These are phyloP conservation scores for Drosophila atripex DNA, from an alignment of 2,888 invertebrate genomes.

Conservation along the genomic window DNA sequence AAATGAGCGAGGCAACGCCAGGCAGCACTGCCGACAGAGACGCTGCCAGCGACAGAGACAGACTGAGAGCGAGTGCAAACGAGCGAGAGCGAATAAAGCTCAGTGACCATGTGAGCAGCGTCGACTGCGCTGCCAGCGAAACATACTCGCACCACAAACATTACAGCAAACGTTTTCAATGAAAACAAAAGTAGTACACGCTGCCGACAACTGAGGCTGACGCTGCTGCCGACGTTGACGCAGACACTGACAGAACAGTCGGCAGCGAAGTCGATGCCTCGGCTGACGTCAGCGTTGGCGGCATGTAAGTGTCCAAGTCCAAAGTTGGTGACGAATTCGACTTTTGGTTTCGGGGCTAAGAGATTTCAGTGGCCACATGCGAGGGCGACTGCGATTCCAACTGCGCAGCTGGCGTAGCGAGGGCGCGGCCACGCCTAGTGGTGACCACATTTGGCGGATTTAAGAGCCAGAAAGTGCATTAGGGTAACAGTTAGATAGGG, in stretches of 20 bases:
- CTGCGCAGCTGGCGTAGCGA: conserved; percentile 54
- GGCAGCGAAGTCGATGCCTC: conserved; percentile 3
- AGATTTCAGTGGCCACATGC: conserved; percentile 36
- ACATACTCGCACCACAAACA: conserved; percentile 64
- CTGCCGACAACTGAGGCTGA: conserved; percentile 48
- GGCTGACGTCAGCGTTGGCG: conserved; percentile 51
- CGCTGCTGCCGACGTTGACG: conserved; percentile 14
- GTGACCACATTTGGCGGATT: neutral
- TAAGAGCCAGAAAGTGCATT: too few species aligned
- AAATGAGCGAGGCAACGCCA: conserved; percentile 75
- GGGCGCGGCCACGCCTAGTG: conserved; percentile 63
- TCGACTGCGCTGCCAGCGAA: conserved; percentile 33
- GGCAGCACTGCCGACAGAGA: conserved; percentile 41
- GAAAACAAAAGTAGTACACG: conserved; percentile 78
- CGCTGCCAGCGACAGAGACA: neutral
- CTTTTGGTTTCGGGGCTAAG: conserved; percentile 34
- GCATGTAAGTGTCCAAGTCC: conserved; percentile 41
- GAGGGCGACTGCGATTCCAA: conserved; percentile 54
- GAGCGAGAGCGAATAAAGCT: conserved; percentile 59
- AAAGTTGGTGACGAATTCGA: conserved; percentile 65
- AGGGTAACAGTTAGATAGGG: too few species aligned
- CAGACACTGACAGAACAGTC: conserved; percentile 43
- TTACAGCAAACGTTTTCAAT: conserved; percentile 78
- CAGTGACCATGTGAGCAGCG: conserved; percentile 78
- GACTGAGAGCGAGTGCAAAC: conserved; percentile 23